Conservation (phyloP, 2,113 vertebrate genomes). For the Brachypodius melanocephalos region DNA sequence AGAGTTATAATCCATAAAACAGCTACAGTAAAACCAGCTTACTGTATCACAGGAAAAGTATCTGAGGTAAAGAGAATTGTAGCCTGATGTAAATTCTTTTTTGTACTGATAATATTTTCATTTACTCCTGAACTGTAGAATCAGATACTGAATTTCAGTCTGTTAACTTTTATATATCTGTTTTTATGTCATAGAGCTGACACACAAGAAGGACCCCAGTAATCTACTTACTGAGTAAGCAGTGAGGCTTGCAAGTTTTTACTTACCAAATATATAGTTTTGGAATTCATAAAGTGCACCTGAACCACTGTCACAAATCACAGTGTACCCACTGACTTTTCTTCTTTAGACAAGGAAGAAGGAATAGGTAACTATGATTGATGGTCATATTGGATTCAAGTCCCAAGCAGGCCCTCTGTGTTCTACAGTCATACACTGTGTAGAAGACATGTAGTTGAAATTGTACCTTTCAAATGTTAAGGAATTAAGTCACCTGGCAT, state of each 20-base stretch:
- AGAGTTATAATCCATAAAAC: neutral
- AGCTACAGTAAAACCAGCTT: neutral
- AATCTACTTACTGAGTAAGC: neutral
- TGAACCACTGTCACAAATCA: neutral
- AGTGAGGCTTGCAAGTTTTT: neutral
- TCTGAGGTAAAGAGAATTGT: neutral
- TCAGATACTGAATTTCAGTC: neutral
- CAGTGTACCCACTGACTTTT: neutral
- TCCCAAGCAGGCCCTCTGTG: neutral
- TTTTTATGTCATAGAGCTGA: neutral
- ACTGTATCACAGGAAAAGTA: neutral
- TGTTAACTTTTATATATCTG: neutral
- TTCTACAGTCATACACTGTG: neutral
- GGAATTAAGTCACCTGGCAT: neutral
- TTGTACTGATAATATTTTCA: neutral
- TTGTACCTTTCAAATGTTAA: neutral
- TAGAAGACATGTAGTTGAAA: neutral
- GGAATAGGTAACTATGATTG: neutral
- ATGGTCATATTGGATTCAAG: neutral
- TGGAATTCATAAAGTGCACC: neutral
- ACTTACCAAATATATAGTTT: neutral
- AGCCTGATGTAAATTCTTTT: neutral
- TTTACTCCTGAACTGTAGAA: neutral
- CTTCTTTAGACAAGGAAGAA: neutral
- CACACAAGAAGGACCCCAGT: neutral